Base-by-base conservation (phyloP, 2,113 vertebrate genomes). In the Coptodon rendalli region DNA sequence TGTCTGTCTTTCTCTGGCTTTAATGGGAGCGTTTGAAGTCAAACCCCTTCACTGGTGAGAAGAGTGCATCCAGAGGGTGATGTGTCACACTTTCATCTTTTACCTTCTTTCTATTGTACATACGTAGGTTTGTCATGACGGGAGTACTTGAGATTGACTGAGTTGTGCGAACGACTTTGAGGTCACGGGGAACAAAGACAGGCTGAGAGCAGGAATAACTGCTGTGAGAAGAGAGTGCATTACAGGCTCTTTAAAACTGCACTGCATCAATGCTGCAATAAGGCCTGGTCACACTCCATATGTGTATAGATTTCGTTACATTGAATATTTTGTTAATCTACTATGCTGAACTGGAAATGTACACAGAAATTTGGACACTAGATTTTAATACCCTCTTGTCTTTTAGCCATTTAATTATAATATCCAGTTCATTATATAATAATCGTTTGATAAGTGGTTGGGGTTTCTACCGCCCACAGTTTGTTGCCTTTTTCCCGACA, bases 71-170 rank as follows among this genome's bases (percentile, higher is more conserved):
- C 78, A 80, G 59, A 89, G 85, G 87, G 45, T 79, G 83, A 89
- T 82, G 87, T 85, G 80, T 89, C 78, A 82, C 22, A 31, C 84
- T 94, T 94, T 93, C 84, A 92, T 93, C 89, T 90, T 76, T 50
- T 14, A 31, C 80, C 22, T 56, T 87, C 61, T 84, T 79, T 83
- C 34, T 68, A 24, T 91, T 86, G 66, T 54, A 68, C 8, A 61
- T 76, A 57, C 52, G 73, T 61, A 78, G 48, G 68, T 63, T 85
- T 36, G 48, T 54, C 54, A 7, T 87, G 89, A 90, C 80, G 73
- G 73, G 59, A 45, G 56, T 11, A 36, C 81, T 89, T 57, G 45
- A 71, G 80, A 81, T 36, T 4, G 22, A 31, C 27, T 63, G 83
- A 90, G 86, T 71, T 84, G n/a, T 56, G 80, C 40, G 78, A 92